Percentiles rank a stretch among this genome's conserved stretches.
Evolutionary conservation across 2,888 invertebrate genomes (phyloP).

Genomic region (Mamestra brassicae): DNA sequence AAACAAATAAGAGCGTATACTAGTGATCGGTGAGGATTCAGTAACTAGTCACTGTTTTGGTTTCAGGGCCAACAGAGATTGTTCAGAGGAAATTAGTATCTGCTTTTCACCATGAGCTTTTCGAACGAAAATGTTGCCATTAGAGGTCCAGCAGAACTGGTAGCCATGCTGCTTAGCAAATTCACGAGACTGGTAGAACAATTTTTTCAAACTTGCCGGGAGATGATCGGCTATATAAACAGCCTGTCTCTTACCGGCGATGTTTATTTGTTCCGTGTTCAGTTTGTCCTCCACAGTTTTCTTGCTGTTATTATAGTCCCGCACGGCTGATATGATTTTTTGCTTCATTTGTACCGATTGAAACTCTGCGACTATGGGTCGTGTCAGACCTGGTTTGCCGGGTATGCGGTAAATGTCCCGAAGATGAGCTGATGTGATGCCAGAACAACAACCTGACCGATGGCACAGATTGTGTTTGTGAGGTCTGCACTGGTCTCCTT

Average conservation of each 20-base stretch:
- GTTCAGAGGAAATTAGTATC: conserved; percentile 4
- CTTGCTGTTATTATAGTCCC: conserved; percentile 2
- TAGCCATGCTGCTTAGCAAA: background rate
- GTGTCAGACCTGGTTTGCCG: background rate
- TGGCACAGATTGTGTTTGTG: no score
- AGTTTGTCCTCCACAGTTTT: background rate
- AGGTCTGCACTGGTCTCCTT: background rate
- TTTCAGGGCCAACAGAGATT: background rate
- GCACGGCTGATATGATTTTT: background rate
- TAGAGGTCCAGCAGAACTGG: conserved; percentile 4
- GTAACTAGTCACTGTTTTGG: background rate
- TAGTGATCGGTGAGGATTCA: background rate
- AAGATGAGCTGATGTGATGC: no score
- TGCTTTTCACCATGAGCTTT: conserved; percentile 4
- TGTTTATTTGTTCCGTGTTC: background rate
- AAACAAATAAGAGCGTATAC: no score
- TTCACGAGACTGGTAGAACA: background rate
- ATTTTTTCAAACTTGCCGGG: background rate
- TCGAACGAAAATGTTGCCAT: background rate
- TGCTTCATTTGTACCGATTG: background rate
- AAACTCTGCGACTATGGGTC: conserved; percentile 1
- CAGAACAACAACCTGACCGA: no score
- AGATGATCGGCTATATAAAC: conserved; percentile 6
- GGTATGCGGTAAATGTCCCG: background rate
- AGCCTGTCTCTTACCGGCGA: conserved; percentile 6